Conservation (phyloP, 2,888 invertebrate species). For the Conistra vaccinii region DNA sequence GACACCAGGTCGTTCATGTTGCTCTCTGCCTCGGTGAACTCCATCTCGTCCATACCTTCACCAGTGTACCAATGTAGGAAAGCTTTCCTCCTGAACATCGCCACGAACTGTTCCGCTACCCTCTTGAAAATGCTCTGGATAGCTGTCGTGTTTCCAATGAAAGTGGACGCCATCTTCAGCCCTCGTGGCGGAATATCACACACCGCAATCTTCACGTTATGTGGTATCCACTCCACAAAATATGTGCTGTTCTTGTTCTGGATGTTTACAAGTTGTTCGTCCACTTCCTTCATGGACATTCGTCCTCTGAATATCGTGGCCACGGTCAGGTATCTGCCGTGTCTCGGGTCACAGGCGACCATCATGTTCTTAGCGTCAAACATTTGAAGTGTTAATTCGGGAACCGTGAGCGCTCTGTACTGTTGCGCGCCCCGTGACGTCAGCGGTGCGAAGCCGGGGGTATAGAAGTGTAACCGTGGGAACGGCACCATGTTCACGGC, state of each 20-base stretch:
- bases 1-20: constrained; percentile 94
- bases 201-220: constrained; percentile 95
- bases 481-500: constrained; percentile 92
- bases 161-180: constrained; percentile 96
- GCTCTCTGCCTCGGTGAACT: constrained; percentile 97
- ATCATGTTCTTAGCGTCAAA: constrained; percentile 94
- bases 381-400: constrained; percentile 94
- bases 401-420: constrained; percentile 97
- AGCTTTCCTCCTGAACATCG: constrained; percentile 98
- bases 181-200: constrained; percentile 94
- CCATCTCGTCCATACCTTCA: constrained; percentile 98
- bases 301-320: constrained; percentile 97
- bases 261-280: constrained; percentile 94
- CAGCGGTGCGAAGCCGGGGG: constrained; percentile 92
- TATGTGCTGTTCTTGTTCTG: constrained; percentile 95
- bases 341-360: constrained; percentile 98
- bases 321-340: constrained; percentile 96
- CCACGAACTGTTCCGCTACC: constrained; percentile 96
- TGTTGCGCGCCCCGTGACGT: constrained; percentile 96
- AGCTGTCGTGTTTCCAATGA: constrained; percentile 96
- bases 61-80: constrained; percentile 99
- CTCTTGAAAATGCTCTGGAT: constrained; percentile 97
- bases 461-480: constrained; percentile 91
- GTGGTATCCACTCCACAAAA: constrained; percentile 95
- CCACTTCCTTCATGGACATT: constrained; percentile 98